Percentiles rank a stretch among this genome's conserved stretches.
These are phyloP conservation scores for Ophthalmolycus amberensis DNA, from an alignment of 2,113 vertebrate genomes.

Conservation along the genomic window DNA sequence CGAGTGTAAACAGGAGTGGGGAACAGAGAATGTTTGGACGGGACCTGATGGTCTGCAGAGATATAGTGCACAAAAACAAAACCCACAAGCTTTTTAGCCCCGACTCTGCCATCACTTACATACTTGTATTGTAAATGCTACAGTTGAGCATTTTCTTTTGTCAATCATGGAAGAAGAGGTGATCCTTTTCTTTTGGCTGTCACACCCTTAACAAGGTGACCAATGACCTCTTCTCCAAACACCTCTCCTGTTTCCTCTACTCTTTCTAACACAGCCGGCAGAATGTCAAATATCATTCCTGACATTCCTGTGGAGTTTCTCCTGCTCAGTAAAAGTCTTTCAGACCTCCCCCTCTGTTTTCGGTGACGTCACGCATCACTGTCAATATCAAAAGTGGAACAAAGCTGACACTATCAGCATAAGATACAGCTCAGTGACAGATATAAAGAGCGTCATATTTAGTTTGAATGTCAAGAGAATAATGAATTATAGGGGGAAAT, in stretches of 20 bases:
- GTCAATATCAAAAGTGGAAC: neutral
- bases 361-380: neutral
- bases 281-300: slow-evolving; percentile 24
- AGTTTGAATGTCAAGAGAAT: neutral
- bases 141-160: neutral
- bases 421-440: neutral
- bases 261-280: too few relatives aligned
- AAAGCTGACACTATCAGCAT: neutral
- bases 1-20: slow-evolving; percentile 52
- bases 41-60: slow-evolving; percentile 40
- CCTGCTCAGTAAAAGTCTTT: neutral
- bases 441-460: neutral
- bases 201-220: neutral
- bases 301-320: slow-evolving; percentile 25
- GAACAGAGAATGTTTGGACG: slow-evolving; percentile 47
- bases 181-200: neutral
- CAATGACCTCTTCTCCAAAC: neutral
- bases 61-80: slow-evolving; percentile 19
- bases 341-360: neutral
- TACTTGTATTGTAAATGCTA: neutral
- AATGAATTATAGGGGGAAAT: neutral
- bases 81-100: neutral
- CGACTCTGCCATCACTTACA: neutral
- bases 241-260: neutral
- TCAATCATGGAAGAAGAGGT: too few relatives aligned